phyloP scores from a whole-genome alignment of 2,888 invertebrate genomes.

The Agrenia bidenticulata region DNA sequence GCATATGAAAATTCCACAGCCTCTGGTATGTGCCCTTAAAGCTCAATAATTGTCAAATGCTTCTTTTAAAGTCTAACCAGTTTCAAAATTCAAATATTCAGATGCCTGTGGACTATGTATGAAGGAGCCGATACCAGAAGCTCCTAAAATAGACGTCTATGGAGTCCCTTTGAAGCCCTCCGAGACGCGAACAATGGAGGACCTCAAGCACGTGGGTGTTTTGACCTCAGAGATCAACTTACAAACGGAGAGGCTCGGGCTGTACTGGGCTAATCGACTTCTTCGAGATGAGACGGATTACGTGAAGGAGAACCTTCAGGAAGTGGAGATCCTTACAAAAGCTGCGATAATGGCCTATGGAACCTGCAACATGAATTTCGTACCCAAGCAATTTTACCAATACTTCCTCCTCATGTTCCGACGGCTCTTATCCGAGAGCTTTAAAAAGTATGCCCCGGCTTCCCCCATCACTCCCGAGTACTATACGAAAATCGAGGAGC shows the following conservation, averaged over 20 bases:
- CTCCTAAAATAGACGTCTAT: slow-evolving; percentile 28
- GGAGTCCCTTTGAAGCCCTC: slow-evolving; percentile 25
- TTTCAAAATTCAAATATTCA: slow-evolving; percentile 6
- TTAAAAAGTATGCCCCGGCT: slow-evolving; percentile 42
- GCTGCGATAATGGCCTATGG: slow-evolving; percentile 43
- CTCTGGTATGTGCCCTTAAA: slow-evolving; percentile 27
- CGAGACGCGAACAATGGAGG: slow-evolving; percentile 30
- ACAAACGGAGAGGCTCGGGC: slow-evolving; percentile 41
- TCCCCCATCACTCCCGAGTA: slow-evolving; percentile 31
- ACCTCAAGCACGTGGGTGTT: slow-evolving; percentile 39
- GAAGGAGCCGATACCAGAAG: slow-evolving; percentile 26
- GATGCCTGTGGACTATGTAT: slow-evolving; percentile 34
- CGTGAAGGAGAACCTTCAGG: slow-evolving; percentile 32
- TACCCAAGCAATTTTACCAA: slow-evolving; percentile 46
- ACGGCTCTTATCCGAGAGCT: slow-evolving; percentile 40
- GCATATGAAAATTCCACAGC: slow-evolving; percentile 23
- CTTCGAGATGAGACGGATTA: slow-evolving; percentile 28
- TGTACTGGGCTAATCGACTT: slow-evolving; percentile 39
- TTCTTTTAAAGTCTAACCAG: too few species aligned
- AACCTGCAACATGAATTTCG: slow-evolving; percentile 35
- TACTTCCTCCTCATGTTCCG: slow-evolving; percentile 45
- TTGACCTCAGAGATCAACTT: slow-evolving; percentile 42
- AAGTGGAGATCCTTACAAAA: slow-evolving; percentile 37
- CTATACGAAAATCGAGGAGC: slow-evolving; percentile 29
- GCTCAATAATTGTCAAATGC: too few species aligned